Evolutionary conservation across 2,797 vertebrate species (phyloP).

Genomic region (Mormyrops boulengeri): DNA sequence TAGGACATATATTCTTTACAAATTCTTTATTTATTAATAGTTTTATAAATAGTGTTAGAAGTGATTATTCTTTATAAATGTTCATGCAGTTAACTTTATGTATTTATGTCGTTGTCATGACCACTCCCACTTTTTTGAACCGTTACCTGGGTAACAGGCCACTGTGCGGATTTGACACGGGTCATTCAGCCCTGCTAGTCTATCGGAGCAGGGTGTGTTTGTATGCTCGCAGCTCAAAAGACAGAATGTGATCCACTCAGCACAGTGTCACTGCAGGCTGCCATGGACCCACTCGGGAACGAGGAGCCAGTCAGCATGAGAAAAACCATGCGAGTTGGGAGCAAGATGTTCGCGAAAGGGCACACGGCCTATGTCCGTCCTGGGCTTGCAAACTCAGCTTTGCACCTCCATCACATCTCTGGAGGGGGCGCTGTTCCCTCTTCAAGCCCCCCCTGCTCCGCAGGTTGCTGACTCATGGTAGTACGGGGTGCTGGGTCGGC

Average conservation of each 20-base stretch:
- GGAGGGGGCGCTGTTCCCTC: background rate
- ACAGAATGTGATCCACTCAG: background rate
- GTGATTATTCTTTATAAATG: background rate
- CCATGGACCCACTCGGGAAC: background rate
- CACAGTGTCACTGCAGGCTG: background rate
- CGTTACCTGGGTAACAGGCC: background rate
- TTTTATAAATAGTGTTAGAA: background rate
- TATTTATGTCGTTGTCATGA: background rate
- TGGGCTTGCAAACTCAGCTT: background rate
- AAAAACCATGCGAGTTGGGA: background rate
- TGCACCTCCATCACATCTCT: background rate
- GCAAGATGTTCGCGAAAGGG: background rate
- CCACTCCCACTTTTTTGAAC: background rate
- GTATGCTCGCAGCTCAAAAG: background rate
- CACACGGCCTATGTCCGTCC: background rate
- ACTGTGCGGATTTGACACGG: no score
- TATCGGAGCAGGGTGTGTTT: background rate
- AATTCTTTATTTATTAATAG: background rate
- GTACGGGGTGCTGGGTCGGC: background rate
- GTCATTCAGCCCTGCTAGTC: background rate
- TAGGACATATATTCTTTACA: background rate
- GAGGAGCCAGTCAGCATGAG: background rate
- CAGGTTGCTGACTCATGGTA: background rate
- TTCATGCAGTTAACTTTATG: background rate
- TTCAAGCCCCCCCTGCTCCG: background rate